These are phyloP conservation scores for Abrostola tripartita DNA, from an alignment of 2,888 invertebrate species.

Conservation along the genomic window DNA sequence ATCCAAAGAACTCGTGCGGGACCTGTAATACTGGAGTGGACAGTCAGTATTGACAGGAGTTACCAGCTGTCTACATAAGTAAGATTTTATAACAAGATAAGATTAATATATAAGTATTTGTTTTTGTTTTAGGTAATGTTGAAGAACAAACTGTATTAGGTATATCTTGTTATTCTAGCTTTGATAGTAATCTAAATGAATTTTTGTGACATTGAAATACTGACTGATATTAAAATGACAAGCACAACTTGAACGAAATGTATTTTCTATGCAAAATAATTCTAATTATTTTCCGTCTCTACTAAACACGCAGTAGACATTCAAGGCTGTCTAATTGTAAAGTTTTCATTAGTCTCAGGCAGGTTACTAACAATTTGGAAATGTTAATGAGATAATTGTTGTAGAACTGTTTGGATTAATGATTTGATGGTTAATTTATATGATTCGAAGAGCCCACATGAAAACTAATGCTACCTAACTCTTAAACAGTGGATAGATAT, in stretches of 20 bases:
- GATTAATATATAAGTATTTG: neutral
- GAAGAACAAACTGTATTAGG: slow-evolving; percentile 1
- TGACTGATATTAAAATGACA: slow-evolving; percentile 42
- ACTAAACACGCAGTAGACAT: slow-evolving; percentile 46
- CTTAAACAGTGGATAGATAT: no score
- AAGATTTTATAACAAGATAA: neutral
- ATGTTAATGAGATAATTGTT: slow-evolving; percentile 9
- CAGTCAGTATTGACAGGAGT: no score
- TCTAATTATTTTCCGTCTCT: slow-evolving; percentile 47
- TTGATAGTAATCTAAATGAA: slow-evolving; percentile 34
- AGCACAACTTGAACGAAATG: slow-evolving; percentile 40
- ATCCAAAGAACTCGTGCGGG: no score
- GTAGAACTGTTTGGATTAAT: neutral
- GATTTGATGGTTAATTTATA: no score
- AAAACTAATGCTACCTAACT: no score
- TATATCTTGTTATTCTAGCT: slow-evolving; percentile 15
- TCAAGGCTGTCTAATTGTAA: slow-evolving; percentile 54
- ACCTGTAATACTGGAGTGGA: no score
- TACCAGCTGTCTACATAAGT: neutral
- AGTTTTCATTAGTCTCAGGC: slow-evolving; percentile 35
- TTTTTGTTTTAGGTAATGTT: neutral
- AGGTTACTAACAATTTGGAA: slow-evolving; percentile 20
- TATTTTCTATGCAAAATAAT: slow-evolving; percentile 56
- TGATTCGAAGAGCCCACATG: no score
- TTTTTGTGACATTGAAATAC: slow-evolving; percentile 46